Evolutionary conservation across 23 tunicate species (phyloP).

Genomic region (Pegea sp.): DNA sequence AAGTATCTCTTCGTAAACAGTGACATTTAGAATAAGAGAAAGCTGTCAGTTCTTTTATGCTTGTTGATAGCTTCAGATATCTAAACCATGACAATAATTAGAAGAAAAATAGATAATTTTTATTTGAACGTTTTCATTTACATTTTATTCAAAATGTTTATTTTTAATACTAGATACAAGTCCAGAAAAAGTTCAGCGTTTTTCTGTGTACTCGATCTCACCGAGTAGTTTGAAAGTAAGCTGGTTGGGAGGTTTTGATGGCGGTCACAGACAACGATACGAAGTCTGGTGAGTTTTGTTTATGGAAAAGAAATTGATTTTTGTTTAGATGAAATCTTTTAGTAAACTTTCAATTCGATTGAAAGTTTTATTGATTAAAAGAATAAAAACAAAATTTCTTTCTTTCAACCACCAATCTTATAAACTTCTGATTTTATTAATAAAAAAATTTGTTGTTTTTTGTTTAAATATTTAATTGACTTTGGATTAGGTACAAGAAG

Average conservation of each 20-base stretch:
- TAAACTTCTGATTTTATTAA: no score
- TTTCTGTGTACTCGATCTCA: slow-evolving; percentile 7
- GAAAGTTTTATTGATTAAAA: no score
- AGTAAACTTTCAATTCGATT: no score
- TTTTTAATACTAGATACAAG: slow-evolving; percentile 20
- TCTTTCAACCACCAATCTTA: no score
- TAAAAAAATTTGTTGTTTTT: no score
- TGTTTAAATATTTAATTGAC: no score
- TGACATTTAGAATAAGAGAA: neutral
- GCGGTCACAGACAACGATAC: slow-evolving; percentile 22
- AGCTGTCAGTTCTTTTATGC: neutral
- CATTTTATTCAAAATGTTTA: neutral
- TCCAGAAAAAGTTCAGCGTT: slow-evolving; percentile 32
- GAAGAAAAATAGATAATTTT: neutral
- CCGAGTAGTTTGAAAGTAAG: slow-evolving; percentile 9
- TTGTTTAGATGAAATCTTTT: no score
- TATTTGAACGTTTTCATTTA: neutral
- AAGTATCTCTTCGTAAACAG: neutral
- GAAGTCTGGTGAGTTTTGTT: slow-evolving; percentile 17
- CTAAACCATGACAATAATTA: neutral
- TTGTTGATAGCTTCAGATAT: neutral
- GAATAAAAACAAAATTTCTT: no score
- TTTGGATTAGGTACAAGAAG: no score
- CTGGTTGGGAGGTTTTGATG: slow-evolving; percentile 19
- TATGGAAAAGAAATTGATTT: no score